Conservation (phyloP, 1,140 invertebrate genomes). For the Apocrypta bakeri region DNA sequence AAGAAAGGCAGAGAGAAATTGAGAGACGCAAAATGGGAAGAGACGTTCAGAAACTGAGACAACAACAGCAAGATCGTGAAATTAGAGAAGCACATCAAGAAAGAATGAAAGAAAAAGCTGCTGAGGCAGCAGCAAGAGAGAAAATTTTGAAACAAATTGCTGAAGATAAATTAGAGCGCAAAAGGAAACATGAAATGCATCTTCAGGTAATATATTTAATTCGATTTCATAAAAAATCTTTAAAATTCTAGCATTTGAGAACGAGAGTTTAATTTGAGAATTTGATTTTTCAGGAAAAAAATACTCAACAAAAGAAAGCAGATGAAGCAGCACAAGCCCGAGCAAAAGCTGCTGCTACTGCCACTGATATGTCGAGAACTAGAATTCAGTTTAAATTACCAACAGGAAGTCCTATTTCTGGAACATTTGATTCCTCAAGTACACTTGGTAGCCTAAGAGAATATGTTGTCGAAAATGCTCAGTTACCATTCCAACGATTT, state of each 20-base stretch:
- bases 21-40: constrained; percentile 83
- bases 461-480: constrained; percentile 77
- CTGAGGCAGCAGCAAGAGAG: constrained; percentile 80
- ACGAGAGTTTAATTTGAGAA: constrained; percentile 19
- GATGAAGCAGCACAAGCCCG: constrained; percentile 38
- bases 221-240: not conserved
- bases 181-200: constrained; percentile 64
- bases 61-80: constrained; percentile 84
- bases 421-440: constrained; percentile 78
- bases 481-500: constrained; percentile 76
- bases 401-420: constrained; percentile 81
- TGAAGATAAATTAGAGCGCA: constrained; percentile 81
- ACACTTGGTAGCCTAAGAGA: constrained; percentile 76
- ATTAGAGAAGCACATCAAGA: constrained; percentile 81
- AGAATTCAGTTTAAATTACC: constrained; percentile 90
- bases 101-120: constrained; percentile 82
- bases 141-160: constrained; percentile 84
- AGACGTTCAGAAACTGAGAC: constrained; percentile 81
- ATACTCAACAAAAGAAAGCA: constrained; percentile 51
- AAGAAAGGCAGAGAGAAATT: constrained; percentile 80
- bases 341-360: constrained; percentile 48
- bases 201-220: constrained; percentile 55
- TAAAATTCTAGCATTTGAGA: not conserved
- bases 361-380: constrained; percentile 67
- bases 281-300: constrained; percentile 50